Percentiles rank a stretch among this genome's conserved stretches.
Conservation (phyloP, 2,888 invertebrate genomes). For the Smittia aterrima region DNA sequence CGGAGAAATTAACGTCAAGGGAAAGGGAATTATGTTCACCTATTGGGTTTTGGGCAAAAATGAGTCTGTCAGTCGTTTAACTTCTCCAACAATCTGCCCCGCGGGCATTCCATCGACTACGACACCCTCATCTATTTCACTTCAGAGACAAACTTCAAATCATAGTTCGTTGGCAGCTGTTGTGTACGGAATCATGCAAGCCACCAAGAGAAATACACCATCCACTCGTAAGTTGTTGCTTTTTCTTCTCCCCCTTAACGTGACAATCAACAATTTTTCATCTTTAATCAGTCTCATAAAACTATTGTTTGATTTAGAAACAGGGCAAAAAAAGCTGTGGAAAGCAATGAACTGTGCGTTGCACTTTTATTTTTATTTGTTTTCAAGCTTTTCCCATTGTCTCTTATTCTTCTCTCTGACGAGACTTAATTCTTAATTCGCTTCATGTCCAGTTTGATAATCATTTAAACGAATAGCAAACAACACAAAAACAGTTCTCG, state of each 20-base stretch:
- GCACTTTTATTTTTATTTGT: not conserved
- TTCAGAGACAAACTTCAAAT: constrained; percentile 67
- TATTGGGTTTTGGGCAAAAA: constrained; percentile 76
- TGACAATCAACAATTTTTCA: not conserved
- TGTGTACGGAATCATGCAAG: constrained; percentile 85
- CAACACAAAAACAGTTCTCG: not conserved
- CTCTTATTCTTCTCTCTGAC: not conserved
- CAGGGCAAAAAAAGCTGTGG: not conserved
- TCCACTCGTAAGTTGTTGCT: constrained; percentile 50
- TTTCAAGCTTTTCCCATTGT: not conserved
- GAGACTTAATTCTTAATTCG: too few relatives aligned
- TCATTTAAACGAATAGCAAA: too few relatives aligned
- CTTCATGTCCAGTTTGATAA: too few relatives aligned
- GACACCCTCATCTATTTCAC: constrained; percentile 48
- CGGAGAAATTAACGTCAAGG: constrained; percentile 86
- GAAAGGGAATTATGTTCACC: constrained; percentile 96
- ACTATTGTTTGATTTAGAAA: not conserved
- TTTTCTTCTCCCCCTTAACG: not conserved
- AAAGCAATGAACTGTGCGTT: not conserved
- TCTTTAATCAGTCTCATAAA: not conserved
- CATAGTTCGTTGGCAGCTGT: constrained; percentile 77
- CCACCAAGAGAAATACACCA: constrained; percentile 55
- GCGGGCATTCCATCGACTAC: constrained; percentile 49
- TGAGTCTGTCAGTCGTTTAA: constrained; percentile 49
- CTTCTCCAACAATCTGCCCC: constrained; percentile 50